Conservation (phyloP, 2,888 invertebrate species). For the Acleris cristana region DNA sequence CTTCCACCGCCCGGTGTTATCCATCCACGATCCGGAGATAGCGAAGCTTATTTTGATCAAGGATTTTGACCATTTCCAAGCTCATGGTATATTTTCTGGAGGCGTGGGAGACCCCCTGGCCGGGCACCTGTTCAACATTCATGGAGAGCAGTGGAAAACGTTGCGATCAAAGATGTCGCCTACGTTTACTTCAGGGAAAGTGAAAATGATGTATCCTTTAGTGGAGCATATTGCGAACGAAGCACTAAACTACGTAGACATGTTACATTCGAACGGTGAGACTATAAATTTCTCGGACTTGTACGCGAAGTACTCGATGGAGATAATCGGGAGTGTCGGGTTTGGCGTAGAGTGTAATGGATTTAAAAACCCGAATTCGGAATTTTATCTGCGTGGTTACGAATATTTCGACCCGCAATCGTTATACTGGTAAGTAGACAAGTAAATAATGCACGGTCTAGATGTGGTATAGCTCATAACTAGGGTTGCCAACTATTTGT, state of each 20-base stretch:
- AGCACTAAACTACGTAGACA: constrained; percentile 71
- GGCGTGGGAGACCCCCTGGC: constrained; percentile 85
- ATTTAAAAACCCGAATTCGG: constrained; percentile 79
- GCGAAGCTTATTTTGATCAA: constrained; percentile 84
- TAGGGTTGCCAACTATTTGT: not conserved
- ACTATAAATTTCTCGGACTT: constrained; percentile 82
- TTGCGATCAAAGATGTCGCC: constrained; percentile 86
- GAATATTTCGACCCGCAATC: constrained; percentile 72
- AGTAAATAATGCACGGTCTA: not conserved
- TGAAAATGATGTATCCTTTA: constrained; percentile 86
- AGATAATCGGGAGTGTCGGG: constrained; percentile 85
- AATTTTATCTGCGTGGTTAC: constrained; percentile 76
- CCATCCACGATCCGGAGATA: constrained; percentile 85
- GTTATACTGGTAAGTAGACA: constrained; percentile 66
- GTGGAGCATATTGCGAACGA: constrained; percentile 83
- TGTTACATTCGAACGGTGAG: constrained; percentile 54
- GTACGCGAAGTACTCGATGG: constrained; percentile 84
- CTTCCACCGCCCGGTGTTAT: constrained; percentile 84
- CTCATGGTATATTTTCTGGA: constrained; percentile 85
- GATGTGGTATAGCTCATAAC: constrained; percentile 5
- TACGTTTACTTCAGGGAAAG: constrained; percentile 86
- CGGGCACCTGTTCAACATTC: constrained; percentile 83
- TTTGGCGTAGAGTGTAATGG: constrained; percentile 86
- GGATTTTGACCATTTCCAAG: constrained; percentile 86
- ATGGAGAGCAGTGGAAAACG: constrained; percentile 85